Base-by-base conservation (phyloP, 2,888 invertebrate genomes). In the Salpingus planirostris region DNA sequence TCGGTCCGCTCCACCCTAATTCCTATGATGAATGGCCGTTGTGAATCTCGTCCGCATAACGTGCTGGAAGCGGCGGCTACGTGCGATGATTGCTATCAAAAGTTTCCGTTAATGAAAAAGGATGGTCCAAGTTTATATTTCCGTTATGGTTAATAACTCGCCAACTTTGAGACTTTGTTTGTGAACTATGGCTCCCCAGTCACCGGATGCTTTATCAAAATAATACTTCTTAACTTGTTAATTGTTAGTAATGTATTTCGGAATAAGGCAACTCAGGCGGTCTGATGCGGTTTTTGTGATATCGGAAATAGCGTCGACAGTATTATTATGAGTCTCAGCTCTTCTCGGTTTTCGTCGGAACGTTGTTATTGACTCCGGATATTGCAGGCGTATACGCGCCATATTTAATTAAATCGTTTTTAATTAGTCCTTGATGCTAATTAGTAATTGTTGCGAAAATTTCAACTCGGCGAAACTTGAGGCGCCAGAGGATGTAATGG, bases 201-300 rank as follows among this genome's bases (percentile, higher is more conserved):
- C 44, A 37, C 43, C 43, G 44, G 49, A 50, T 49, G 39, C 55
- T 57, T 56, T 53, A 57, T 59, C 59, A 55, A 56, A 57, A 59
- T 57, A 57, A 55, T 57, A 54, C 50, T 54, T 54, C 50, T 44
- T 46, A 55, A 56, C 51, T 57, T 55, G 54, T 54, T 59, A 59
- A 57, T 55, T 57, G 55, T 48, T 50, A 44, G 47, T 47, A 52
- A 52, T 52, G 49, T 50, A 50, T 50, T 50, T 48, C 38, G 43
- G 33, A 43, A 46, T n/a, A n/a, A n/a, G n/a, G n/a, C n/a, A n/a
- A n/a, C n/a, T n/a, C n/a, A n/a, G n/a, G n/a, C n/a, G n/a, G n/a
- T n/a, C n/a, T n/a, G n/a, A n/a, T n/a, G n/a, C n/a, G n/a, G n/a
- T n/a, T n/a, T n/a, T n/a, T n/a, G n/a, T n/a, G n/a, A n/a, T n/a